Conservation (phyloP, 2,797 vertebrate species). For the Onychomys leucogaster region DNA sequence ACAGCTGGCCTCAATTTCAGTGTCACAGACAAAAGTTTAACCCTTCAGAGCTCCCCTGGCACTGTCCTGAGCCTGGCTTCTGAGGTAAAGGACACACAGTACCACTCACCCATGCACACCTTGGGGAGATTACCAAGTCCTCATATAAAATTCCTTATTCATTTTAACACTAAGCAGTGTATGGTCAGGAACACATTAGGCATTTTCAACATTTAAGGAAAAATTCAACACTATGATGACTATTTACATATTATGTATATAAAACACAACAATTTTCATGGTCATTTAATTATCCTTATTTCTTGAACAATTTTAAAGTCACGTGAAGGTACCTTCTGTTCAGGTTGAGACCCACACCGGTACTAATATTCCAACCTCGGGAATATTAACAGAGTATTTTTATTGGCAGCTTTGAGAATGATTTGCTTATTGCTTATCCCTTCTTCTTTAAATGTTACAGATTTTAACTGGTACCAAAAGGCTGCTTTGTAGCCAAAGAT, state of each 20-base stretch:
- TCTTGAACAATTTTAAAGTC: constrained; percentile 80
- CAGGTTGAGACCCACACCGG: constrained; percentile 54
- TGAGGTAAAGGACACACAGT: neutral
- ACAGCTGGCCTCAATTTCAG: constrained; percentile 92
- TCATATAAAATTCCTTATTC: constrained; percentile 70
- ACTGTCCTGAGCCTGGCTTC: constrained; percentile 22
- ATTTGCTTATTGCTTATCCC: neutral
- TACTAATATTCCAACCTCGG: constrained; percentile 62
- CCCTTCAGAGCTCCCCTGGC: constrained; percentile 85
- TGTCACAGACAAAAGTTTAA: constrained; percentile 93
- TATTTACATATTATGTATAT: constrained; percentile 34
- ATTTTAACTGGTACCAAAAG: constrained; percentile 38
- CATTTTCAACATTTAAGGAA: constrained; percentile 69
- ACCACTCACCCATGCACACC: neutral
- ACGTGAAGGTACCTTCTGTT: constrained; percentile 60
- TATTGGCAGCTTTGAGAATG: neutral
- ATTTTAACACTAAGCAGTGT: constrained; percentile 57
- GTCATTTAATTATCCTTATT: constrained; percentile 11
- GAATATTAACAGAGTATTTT: neutral
- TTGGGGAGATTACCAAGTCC: constrained; percentile 34
- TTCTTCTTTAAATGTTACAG: neutral
- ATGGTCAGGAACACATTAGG: neutral
- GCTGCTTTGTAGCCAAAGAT: neutral
- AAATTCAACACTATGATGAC: constrained; percentile 68
- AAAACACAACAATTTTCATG: neutral